Evolutionary conservation across 2,888 invertebrate species (phyloP), one percentile per base, ranked within the genome.

Genomic region (Cheilosia pagana): DNA sequence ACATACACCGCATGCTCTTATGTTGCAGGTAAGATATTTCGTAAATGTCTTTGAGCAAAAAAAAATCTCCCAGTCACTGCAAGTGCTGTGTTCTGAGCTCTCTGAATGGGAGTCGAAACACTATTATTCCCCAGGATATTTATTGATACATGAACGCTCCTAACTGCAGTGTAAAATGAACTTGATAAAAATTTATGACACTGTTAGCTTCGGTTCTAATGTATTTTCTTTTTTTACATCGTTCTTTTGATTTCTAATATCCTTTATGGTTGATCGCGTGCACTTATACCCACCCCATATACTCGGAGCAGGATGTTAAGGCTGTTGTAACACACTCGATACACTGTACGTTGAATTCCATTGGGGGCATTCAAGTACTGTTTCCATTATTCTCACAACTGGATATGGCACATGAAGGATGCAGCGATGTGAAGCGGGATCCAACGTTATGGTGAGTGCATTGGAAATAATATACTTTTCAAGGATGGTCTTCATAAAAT

Each of bases 301-400:
- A 39, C 82, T 75, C 48, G 50, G 28, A 52, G 25, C 93, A 98
- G 98, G 99, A 99, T 92, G 99, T 99, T 89, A 99, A 99, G 94
- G 99, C 99, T 88, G 98, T 99, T 90, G 97, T 99, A 91, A 99
- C 99, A 83, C 98, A 99, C 93, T 99, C 99, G 90, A 99, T 99
- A 93, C 98, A 99, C 94, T 98, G 98, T 93, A 99, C 99, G 41
- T 94, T 99, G 89, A 99, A 99, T 93, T 99, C 99, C 71, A 97
- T 99, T 90, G 99, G 99, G 86, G 99, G 99, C 86, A 98, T 99
- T 90, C 98, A 98, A 93, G 98, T 99, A 90, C 94, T 99, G 87
- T 98, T 99, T 93, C 99, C 99, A 86, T 94, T 99, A 89, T 99
- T 99, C 93, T 97, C 98, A 31, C 99, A 99, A 93, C 94, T 99